Percentiles rank a stretch among this genome's conserved stretches.
phyloP scores from a whole-genome alignment of 2,888 invertebrate genomes.

The Ormia ochracea region DNA sequence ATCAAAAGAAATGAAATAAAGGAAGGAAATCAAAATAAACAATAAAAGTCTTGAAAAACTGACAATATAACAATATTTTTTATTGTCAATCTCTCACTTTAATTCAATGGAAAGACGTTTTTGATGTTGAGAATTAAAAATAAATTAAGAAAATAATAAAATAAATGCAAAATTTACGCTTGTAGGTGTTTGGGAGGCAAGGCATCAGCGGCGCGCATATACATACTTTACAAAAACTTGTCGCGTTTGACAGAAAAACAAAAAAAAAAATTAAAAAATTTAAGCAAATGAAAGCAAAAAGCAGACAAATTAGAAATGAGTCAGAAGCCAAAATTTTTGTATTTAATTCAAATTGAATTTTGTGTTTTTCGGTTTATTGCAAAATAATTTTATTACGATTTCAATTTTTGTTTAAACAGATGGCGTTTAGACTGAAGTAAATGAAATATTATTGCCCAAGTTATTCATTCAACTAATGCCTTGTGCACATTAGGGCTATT shows the following conservation, averaged over 20 bases:
- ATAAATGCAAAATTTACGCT: not conserved
- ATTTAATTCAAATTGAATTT: conserved; percentile 30
- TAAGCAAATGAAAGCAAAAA: not conserved
- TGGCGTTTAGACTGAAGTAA: conserved; percentile 16
- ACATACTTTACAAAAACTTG: conserved; percentile 32
- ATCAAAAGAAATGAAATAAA: not conserved
- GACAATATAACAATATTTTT: conserved; percentile 21
- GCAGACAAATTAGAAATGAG: conserved; percentile 17
- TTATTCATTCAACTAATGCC: conserved; percentile 14
- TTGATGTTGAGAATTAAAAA: not conserved
- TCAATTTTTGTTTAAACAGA: conserved; percentile 8
- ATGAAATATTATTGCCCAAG: not conserved
- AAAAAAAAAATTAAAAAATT: conserved; percentile 5
- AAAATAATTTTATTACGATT: not conserved
- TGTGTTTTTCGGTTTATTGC: not conserved
- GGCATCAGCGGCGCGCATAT: no score
- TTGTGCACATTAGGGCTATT: not conserved
- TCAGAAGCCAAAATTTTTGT: conserved; percentile 35
- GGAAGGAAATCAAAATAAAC: not conserved
- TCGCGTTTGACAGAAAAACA: conserved; percentile 2
- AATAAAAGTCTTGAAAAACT: conserved; percentile 2
- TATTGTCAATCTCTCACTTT: not conserved
- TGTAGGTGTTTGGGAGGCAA: no score
- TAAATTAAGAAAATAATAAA: not conserved
- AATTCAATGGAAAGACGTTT: not conserved